Base-by-base conservation (phyloP, 1,140 invertebrate genomes). In the Formica exsecta region DNA sequence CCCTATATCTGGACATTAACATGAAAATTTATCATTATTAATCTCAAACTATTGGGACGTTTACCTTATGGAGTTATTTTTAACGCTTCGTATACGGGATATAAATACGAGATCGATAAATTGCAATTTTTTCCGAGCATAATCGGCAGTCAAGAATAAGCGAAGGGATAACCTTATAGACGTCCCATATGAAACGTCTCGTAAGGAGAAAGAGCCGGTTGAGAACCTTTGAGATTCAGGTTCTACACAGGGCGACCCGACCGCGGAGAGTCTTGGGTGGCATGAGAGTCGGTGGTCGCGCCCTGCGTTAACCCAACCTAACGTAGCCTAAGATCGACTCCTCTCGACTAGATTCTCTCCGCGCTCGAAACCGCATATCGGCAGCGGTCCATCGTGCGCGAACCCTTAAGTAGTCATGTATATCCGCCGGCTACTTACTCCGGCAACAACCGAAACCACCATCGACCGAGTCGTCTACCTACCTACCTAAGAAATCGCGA, bases 171-270 rank as follows among this genome's bases (percentile, higher is more conserved):
- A 36, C 1, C n/a, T 80, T 54, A 54, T 57, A 68, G n/a, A 54
- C 44, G 41, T 25, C 29, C 32, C 29, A n/a, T 16, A 41, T 25
- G 61, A 73, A 68, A 41, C 61, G 44, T 66, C 41, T 59, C 77
- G 59, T 44, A 54, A 44, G 25, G 36, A 32, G 54, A 75, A 44
- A 86, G 84, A 89, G 90, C 85, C 81, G 91, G 93, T 94, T 95
- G 94, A 94, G 94, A 95, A 94, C 93, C 94, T 86, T 89, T 74
- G 86, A 91, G 90, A 94, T 94, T 94, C 94, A 94, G 94, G 94
- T 95, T 95, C 92, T 93, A 92, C 89, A 75, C 74, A 88, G 92
- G 89, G 74, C 91, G 92, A 93, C 89, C 89, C 87, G 88, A 89
- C 90, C 85, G 84, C 89, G 91, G 81, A 91, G 91, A 91, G 86